phyloP scores from a whole-genome alignment of 2,113 vertebrate genomes.

The Cyphomyrus discorhynchus region DNA sequence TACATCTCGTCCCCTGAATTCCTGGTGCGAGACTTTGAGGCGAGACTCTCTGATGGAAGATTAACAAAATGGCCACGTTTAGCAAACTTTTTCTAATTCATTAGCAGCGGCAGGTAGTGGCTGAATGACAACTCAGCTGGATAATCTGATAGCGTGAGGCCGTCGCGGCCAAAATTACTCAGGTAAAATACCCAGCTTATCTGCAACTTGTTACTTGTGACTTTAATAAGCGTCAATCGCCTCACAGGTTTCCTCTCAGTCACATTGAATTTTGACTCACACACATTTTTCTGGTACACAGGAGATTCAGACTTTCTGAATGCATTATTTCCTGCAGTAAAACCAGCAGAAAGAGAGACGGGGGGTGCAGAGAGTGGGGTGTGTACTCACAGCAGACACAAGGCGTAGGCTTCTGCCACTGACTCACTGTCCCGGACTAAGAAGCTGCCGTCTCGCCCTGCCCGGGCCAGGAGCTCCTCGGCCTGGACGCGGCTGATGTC shows the following conservation, averaged over 20 bases:
- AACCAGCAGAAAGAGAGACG: background rate
- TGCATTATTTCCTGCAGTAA: background rate
- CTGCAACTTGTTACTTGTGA: background rate
- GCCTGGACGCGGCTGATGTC: constrained; percentile 77
- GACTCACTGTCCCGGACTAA: constrained; percentile 83
- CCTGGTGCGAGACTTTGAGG: background rate
- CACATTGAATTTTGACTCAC: background rate
- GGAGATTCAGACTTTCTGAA: background rate
- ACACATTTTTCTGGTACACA: background rate
- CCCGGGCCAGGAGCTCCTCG: constrained; percentile 72
- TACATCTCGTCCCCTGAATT: background rate
- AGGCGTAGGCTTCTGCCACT: constrained; percentile 73
- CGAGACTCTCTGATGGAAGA: background rate
- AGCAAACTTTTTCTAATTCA: background rate
- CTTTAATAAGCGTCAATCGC: background rate
- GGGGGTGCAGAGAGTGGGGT: background rate
- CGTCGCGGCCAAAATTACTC: background rate
- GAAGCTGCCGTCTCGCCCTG: constrained; percentile 75
- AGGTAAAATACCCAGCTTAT: background rate
- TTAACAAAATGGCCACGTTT: background rate
- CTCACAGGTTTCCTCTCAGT: background rate
- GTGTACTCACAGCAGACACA: constrained; percentile 76
- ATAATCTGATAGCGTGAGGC: background rate
- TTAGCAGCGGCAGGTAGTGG: background rate
- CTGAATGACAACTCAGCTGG: background rate